Percentiles rank a stretch among this genome's conserved stretches.
phyloP scores from a whole-genome alignment of 2,797 vertebrate species.

The Ficedula albicollis region DNA sequence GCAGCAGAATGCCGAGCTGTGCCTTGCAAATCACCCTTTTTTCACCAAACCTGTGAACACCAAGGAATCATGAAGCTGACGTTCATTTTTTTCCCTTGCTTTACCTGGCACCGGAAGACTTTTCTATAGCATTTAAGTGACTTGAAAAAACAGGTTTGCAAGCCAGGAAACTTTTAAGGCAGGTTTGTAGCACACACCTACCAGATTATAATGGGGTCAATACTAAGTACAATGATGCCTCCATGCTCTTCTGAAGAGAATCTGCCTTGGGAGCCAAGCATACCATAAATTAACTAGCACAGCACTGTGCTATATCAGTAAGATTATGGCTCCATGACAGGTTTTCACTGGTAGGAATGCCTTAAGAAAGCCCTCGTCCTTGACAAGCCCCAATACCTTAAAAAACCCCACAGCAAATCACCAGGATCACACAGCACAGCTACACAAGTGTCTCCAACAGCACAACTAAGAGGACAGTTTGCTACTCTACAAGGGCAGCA shows the following conservation, averaged over 20 bases:
- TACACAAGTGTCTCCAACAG: not conserved
- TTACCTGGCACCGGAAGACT: not conserved
- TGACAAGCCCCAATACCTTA: not conserved
- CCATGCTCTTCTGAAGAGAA: not conserved
- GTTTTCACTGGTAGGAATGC: not conserved
- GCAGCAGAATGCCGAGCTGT: fast-evolving
- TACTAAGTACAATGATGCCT: fast-evolving
- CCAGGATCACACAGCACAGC: not conserved
- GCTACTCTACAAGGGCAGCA: not conserved
- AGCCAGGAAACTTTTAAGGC: not conserved
- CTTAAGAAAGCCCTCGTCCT: not conserved
- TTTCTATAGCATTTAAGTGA: not conserved
- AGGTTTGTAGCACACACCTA: not conserved
- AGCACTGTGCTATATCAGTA: not conserved
- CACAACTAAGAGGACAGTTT: not conserved
- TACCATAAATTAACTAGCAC: not conserved
- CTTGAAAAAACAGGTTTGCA: not conserved
- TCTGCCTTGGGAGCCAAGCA: not conserved
- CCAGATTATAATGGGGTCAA: not conserved
- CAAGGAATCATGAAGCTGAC: not conserved
- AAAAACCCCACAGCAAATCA: not conserved
- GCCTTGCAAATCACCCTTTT: not conserved
- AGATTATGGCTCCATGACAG: not conserved
- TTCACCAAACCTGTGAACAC: not conserved
- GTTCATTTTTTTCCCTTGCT: not conserved